phyloP scores from a whole-genome alignment of 2,113 vertebrate species.

The Rana temporaria region DNA sequence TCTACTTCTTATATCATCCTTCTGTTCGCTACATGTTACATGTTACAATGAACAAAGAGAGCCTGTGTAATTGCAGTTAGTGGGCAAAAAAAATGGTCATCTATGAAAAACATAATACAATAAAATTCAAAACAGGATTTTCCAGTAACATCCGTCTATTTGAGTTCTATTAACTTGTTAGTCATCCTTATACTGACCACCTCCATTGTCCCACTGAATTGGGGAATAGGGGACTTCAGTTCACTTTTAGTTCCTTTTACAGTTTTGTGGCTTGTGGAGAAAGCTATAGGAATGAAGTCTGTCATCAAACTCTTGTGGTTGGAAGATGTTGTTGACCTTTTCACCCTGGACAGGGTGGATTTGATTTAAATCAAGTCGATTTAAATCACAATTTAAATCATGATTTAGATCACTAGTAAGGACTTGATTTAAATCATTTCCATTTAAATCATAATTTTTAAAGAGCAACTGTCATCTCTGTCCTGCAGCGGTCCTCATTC shows the following conservation, averaged over 20 bases:
- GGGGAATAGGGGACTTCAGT: neutral
- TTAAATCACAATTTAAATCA: no score
- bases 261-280: neutral
- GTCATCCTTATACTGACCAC: conserved; percentile 25
- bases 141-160: conserved; percentile 12
- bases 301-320: no score
- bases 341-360: no score
- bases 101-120: conserved; percentile 38
- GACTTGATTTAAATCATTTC: no score
- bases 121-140: conserved; percentile 42
- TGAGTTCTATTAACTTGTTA: conserved; percentile 36
- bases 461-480: no score
- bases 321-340: no score
- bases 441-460: no score
- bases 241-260: neutral
- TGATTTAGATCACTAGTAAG: no score
- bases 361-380: no score
- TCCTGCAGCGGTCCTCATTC: no score
- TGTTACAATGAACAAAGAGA: conserved; percentile 77
- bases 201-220: neutral
- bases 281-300: neutral
- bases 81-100: conserved; percentile 27
- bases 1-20: conserved; percentile 74
- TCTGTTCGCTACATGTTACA: conserved; percentile 59
- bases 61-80: conserved; percentile 66